A percentile compares a stretch with the other conserved stretches of the same genome.
These are phyloP conservation scores for Pseudorhiza aurosa DNA, from an alignment of 30 jellyfish, hydroid and myxozoan genomes.

Conservation along the genomic window DNA sequence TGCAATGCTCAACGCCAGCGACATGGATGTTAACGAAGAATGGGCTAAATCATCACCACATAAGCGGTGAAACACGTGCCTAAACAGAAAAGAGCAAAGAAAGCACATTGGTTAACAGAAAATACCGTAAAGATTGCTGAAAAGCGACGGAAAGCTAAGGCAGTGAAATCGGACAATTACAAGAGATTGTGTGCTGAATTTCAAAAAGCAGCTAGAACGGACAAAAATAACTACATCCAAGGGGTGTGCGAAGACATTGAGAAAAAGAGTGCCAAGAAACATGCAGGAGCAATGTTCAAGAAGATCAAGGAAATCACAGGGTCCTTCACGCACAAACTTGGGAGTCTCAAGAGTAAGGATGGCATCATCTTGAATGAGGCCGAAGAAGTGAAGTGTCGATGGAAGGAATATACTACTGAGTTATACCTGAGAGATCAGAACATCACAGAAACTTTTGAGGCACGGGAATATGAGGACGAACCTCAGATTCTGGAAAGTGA, in stretches of 20 bases:
- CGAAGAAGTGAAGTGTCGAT: neutral
- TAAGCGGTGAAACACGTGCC: neutral
- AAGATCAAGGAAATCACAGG: too few species aligned
- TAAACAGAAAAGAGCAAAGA: too few species aligned
- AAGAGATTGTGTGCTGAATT: neutral
- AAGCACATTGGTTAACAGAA: too few species aligned
- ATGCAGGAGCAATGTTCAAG: too few species aligned
- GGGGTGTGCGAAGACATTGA: too few species aligned
- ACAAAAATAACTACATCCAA: neutral
- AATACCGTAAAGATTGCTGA: too few species aligned
- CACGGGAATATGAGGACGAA: neutral
- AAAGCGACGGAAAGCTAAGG: neutral
- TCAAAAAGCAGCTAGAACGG: neutral
- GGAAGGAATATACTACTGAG: constrained; percentile 12
- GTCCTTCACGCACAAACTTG: too few species aligned
- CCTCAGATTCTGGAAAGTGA: constrained; percentile 6
- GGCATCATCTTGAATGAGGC: too few species aligned
- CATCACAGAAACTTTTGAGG: neutral
- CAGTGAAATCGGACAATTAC: neutral
- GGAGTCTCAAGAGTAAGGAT: too few species aligned
- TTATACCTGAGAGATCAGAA: neutral
- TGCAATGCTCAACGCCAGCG: neutral
- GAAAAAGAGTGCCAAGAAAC: too few species aligned
- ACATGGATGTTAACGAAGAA: neutral
- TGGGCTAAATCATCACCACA: neutral